Base-by-base conservation (phyloP, 1,140 invertebrate species). In the Aplysia californica region DNA sequence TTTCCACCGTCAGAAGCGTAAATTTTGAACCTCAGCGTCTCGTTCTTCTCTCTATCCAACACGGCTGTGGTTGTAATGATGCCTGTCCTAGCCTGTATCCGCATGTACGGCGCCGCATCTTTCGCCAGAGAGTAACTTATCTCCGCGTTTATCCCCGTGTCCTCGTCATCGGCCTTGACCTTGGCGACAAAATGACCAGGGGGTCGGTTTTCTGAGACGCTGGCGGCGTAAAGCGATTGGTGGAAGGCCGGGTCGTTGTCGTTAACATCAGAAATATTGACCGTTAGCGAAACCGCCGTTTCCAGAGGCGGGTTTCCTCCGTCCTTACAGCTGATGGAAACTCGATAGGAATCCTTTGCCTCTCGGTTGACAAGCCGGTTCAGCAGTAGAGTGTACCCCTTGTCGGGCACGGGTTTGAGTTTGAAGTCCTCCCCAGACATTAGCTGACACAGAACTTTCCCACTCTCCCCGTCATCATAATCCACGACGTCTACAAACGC, bases 131-230 rank as follows among this genome's bases (percentile, higher is more conserved):
- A 75, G 61, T 82, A 83, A n/a, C 29, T 56, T 1, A 83, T 26
- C 18, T 80, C 75, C 4, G 65, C 76, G 77, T 97, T 97, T 67
- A 92, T 92, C 1, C 94, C 95, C 67, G 92, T 91, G 87, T 97
- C 96, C 82, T 92, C 90, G 87, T 98, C 96, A 59, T 93, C 92
- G 2, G 96, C 96, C 58, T 91, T 90, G 0, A 95, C 92, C 82
- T 93, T 92, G 1, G 94, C 91, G 5, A 86, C 70, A 35, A 59
- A 66, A 23, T 82, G 78, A 15, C 79, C 82, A 0, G 75, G 56
- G 1, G 65, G 29, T 3, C 59, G 66, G 66, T 85, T 80, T 61
- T 87, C 84, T 82, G 92, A 92, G n/a, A 96, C 93, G 68, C 70
- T 65, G 1, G 59, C 73, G 10, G 59, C 58, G 72, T 82, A 85